Conservation (phyloP, 1,140 invertebrate genomes). For the Apis laboriosa region DNA sequence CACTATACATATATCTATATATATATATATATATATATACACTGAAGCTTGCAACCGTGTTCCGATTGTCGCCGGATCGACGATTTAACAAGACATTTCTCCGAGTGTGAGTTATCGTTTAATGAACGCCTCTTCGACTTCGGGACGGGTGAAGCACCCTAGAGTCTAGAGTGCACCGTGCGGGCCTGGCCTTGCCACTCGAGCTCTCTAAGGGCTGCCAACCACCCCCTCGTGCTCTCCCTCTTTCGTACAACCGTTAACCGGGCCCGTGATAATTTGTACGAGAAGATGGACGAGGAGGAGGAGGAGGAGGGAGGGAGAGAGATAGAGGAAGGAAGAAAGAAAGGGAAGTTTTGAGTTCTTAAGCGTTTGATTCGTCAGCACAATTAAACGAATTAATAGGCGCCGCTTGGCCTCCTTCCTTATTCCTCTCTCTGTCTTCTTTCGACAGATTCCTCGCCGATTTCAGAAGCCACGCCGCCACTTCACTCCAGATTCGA, state of each 20-base stretch:
- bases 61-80: slow-evolving; percentile 63
- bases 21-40: not conserved
- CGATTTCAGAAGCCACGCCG: slow-evolving; percentile 14
- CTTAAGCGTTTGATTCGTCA: slow-evolving; percentile 75
- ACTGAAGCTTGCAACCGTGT: not conserved
- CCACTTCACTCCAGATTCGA: not conserved
- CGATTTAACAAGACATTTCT: slow-evolving; percentile 68
- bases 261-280: slow-evolving; percentile 72
- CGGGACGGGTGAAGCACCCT: slow-evolving; percentile 68
- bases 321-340: not conserved
- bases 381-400: slow-evolving; percentile 79
- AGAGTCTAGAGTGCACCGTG: slow-evolving; percentile 71
- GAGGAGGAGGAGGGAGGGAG: slow-evolving; percentile 39
- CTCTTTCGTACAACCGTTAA: slow-evolving; percentile 42
- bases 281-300: slow-evolving; percentile 43
- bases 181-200: slow-evolving; percentile 66
- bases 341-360: slow-evolving; percentile 60
- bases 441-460: slow-evolving; percentile 11
- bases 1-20: not conserved
- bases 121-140: slow-evolving; percentile 74
- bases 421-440: slow-evolving; percentile 31
- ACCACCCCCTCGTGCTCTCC: slow-evolving; percentile 51
- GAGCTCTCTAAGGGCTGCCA: slow-evolving; percentile 71
- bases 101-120: slow-evolving; percentile 75
- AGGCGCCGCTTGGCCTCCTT: slow-evolving; percentile 62